Base-by-base conservation (phyloP, 1,140 invertebrate genomes). In the Druon quercuslanigerum region DNA sequence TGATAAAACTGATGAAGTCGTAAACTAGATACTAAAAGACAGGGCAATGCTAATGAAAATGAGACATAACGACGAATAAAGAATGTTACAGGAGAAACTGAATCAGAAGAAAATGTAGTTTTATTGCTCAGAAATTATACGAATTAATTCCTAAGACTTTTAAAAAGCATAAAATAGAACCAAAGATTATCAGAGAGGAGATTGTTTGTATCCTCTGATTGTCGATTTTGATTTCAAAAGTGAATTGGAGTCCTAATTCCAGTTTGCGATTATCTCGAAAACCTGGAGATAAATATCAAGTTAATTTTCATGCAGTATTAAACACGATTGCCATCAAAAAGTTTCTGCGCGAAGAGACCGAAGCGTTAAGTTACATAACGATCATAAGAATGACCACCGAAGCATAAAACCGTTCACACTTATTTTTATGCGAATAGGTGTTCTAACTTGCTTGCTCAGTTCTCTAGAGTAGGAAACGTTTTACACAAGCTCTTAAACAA, bases 341-440 rank as follows among this genome's bases (percentile, higher is more conserved):
- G 60, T 40, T 66, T 14, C 60, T 66, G 60, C 54, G 54, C 60
- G 25, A 66, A 66, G 60, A 66, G 40, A 40, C 25, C 60, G 13
- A 40, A n/a, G 60, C 60, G 25, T 40, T 66, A 66, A 66, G 60
- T 66, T 66, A 66, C 60, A 66, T 66, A 66, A 66, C 60, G 60
- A 66, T 66, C 40, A 14, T 66, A 33, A 66, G 60, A 66, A 66
- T 66, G 60, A 66, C 60, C 60, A n/a, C 20, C 60, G 60, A 66
- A 66, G 60, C 60, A 66, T 66, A 66, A 66, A 66, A 66, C 33
- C 13, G 60, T 46, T 46, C 16, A 25, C 60, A 66, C 60, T 66
- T 66, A 66, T 66, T 66, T 40, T 60, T 60, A 33, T 56, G 3
- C 17, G 9, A 25, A 60, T 25, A 25, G 20, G 20, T 25, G 20